Evolutionary conservation across 35 echinoderm and acorn worm species (phyloP), one percentile per base, ranked within the genome.

Genomic region (Heliocidaris tuberculata): DNA sequence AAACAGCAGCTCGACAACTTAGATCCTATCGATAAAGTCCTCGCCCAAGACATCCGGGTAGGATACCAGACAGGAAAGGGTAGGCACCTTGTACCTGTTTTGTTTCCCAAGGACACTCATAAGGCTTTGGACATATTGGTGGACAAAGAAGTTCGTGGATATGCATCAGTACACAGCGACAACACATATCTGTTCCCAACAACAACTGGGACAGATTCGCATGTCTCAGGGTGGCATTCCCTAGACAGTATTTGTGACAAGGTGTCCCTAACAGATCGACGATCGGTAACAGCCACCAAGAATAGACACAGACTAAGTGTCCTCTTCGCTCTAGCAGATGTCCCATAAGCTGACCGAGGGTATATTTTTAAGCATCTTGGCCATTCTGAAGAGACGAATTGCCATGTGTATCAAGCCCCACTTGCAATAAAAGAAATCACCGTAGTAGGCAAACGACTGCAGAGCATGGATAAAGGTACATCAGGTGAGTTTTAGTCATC

Each of bases 1-100:
- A 93, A 19, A 35, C 31, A 93, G 6, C 90, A 95, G 10, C 24
- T 94, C 9, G 31, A 95, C 30, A 93, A 90, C 6, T 78, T 95
- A 29, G 94, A 95, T 85, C 50, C 88, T 4, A 32, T 95, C 5
- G 94, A 95, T 92, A 24, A 92, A 11, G 48, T 24, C 29, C 48
- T 96, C 10, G 94, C 94, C 50, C 48, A 91, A 8, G 29, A 88
- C 16, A 29, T 27, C n/a, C 30, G 92, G 42, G 17, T 50, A 91
- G n/a, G n/a, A n/a, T n/a, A n/a, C n/a, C n/a, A n/a, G n/a, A n/a
- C n/a, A n/a, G n/a, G n/a, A n/a, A n/a, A n/a, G n/a, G n/a, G n/a
- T n/a, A n/a, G n/a, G n/a, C n/a, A n/a, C n/a, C n/a, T n/a, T n/a
- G n/a, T n/a, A n/a, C n/a, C n/a, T n/a, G n/a, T n/a, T n/a, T n/a